phyloP scores from a whole-genome alignment of 2,797 vertebrate species.

The Anableps anableps region DNA sequence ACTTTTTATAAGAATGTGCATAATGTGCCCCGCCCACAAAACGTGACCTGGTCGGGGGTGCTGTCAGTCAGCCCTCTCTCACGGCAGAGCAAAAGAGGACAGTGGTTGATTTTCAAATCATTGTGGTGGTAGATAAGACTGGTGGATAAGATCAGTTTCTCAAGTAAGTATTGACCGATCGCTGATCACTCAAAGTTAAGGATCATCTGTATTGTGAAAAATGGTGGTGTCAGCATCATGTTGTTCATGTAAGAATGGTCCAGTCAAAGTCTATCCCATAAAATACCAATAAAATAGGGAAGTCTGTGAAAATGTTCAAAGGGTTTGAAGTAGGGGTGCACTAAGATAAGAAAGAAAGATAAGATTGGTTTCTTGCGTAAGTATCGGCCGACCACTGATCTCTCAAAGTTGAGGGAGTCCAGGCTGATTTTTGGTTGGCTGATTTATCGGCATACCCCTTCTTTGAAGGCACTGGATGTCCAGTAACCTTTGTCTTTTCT shows the following conservation, averaged over 20 bases:
- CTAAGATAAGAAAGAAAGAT: not conserved
- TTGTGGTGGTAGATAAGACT: too few species aligned
- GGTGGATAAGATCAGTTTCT: not conserved
- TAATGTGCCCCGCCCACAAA: not conserved
- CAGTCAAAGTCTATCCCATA: not conserved
- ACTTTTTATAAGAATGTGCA: too few species aligned
- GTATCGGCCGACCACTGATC: not conserved
- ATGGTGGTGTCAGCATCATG: too few species aligned
- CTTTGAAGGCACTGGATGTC: not conserved
- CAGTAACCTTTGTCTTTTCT: not conserved
- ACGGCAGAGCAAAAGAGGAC: too few species aligned
- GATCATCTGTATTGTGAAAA: too few species aligned
- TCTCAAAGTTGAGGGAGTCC: not conserved
- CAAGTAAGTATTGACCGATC: not conserved
- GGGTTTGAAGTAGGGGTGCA: too few species aligned
- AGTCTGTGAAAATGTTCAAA: too few species aligned
- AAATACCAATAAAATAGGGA: too few species aligned
- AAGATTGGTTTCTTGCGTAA: not conserved
- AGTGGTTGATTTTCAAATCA: not conserved
- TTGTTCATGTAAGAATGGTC: not conserved
- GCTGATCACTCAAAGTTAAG: not conserved
- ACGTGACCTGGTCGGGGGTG: not conserved
- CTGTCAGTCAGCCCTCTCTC: too few species aligned
- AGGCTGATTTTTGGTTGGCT: too few species aligned
- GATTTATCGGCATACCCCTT: not conserved